Evolutionary conservation across 2,888 invertebrate species (phyloP), one percentile per base, ranked within the genome.

Genomic region (Calameuta idolon): DNA sequence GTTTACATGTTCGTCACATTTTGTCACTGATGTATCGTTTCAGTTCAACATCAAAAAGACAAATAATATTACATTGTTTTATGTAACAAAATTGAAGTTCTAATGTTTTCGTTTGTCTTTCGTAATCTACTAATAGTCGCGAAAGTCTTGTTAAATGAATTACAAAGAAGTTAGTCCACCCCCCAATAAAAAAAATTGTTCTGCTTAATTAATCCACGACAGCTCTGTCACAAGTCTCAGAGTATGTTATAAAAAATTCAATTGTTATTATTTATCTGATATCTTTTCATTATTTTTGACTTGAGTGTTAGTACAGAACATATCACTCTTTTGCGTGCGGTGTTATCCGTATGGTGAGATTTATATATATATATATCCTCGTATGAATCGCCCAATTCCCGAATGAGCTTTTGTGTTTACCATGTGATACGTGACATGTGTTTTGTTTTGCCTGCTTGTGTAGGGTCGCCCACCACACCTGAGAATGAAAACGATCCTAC

Each of bases 401-500:
- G 87, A 89, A 88, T 86, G 88, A 87, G 89, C 88, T 89, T 89
- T 84, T 88, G 87, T 89, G 85, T 87, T 88, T 87, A 90, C 83
- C 85, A 89, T 88, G 89, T 90, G 88, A 88, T 87, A 90, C 89
- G 89, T 91, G 90, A 90, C 88, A 90, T 90, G 90, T 91, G 89
- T 90, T 90, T 90, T 88, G 89, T 91, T 89, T 89, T 90, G 90
- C 91, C 90, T 90, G 91, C 90, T 91, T 90, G 87, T 90, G 89
- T 92, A 92, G 92, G 91, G 88, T 92, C 92, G 89, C 92, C 92
- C 87, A 92, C 92, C 79, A 92, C 92, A 89, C 92, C 92, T 84
- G 92, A 91, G 91, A 92, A 92, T 90, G 93, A 92, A 89, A 92
- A 92, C 89, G 93, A 93, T 90, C 89, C 92, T 86, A 90, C 92